These are phyloP conservation scores for Porphyrio hochstetteri DNA, from an alignment of 2,113 vertebrate genomes.

Conservation along the genomic window DNA sequence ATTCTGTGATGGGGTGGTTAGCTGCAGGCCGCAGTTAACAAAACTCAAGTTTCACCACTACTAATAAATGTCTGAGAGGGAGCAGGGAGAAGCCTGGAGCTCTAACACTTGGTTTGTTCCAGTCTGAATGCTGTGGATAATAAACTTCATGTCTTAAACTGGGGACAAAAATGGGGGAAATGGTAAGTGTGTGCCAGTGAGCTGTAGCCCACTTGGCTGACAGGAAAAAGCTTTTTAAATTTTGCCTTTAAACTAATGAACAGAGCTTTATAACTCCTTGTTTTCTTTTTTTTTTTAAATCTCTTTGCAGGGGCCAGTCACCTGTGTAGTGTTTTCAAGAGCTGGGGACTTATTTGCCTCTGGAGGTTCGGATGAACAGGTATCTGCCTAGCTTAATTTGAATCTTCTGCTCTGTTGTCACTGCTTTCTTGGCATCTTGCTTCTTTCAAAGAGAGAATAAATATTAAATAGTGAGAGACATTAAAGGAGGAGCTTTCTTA, in stretches of 20 bases:
- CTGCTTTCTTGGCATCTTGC: not conserved
- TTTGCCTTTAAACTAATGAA: not conserved
- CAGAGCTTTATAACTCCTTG: not conserved
- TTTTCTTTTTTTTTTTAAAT: not conserved
- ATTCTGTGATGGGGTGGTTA: not conserved
- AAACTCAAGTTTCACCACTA: not conserved
- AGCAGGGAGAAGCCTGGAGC: not conserved
- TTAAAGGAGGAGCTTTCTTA: not conserved
- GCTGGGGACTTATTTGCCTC: constrained; percentile 90
- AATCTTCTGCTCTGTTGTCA: not conserved
- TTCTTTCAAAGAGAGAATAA: not conserved
- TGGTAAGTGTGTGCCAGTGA: not conserved
- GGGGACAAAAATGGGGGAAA: not conserved
- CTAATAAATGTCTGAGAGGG: not conserved
- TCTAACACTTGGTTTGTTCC: not conserved
- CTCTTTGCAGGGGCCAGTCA: constrained; percentile 84
- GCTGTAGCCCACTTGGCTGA: not conserved
- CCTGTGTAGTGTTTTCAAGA: constrained; percentile 88
- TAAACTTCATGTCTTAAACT: not conserved
- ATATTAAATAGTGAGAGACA: not conserved
- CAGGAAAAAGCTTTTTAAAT: not conserved
- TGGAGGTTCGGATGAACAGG: constrained; percentile 95
- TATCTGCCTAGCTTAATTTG: constrained; percentile 33
- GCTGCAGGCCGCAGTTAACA: not conserved
- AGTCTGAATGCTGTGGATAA: not conserved